Base-by-base conservation (phyloP, 1,140 invertebrate genomes). In the Venustaconcha ellipsiformis region DNA sequence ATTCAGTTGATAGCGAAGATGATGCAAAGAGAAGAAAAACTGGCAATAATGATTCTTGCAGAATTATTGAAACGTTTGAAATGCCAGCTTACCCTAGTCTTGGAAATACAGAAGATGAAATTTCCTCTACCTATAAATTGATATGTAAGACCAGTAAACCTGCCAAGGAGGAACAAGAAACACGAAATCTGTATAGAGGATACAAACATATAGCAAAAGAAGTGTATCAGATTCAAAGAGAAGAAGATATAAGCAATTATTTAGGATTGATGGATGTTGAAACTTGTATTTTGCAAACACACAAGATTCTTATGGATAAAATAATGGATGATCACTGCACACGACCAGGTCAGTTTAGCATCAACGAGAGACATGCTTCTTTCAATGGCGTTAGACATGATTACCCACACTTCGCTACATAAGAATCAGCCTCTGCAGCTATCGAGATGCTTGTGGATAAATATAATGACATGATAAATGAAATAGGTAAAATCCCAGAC, bases 111-210 rank as follows among this genome's bases (percentile, higher is more conserved):
- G 17, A 14, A 14, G 23, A 69, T 6, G 57, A 56, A 56, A 26
- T 26, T 18, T 18, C 26, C 26, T 30, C 26, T 30, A 30, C 26
- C 26, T 30, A 30, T 30, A 4, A 30, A 30, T 30, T 2, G 20
- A 20, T 20, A 60, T 60, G 59, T 17, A 1, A 60, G 20, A 18
- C 20, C 59, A 18, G 59, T 18, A 17, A 60, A 17, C 20, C 17
- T 18, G 20, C 17, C 8, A 71, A 71, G 55, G 63, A n/a, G 48
- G 30, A 15, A 56, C n/a, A 6, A 13, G 70, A 71, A 55, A 72
- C 70, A 18, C 23, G 30, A 57, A 72, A 72, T 57, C 57, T 72
- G 63, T 72, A 66, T 65, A 55, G n/a, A 17, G 70, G 60, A 15
- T 66, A 57, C 63, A 58, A 30, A 20, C 37, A 65, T 14, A 65